Percentiles rank a stretch among this genome's conserved stretches.
These are phyloP conservation scores for Leistus spinibarbis DNA, from an alignment of 2,888 invertebrate genomes.

Conservation along the genomic window DNA sequence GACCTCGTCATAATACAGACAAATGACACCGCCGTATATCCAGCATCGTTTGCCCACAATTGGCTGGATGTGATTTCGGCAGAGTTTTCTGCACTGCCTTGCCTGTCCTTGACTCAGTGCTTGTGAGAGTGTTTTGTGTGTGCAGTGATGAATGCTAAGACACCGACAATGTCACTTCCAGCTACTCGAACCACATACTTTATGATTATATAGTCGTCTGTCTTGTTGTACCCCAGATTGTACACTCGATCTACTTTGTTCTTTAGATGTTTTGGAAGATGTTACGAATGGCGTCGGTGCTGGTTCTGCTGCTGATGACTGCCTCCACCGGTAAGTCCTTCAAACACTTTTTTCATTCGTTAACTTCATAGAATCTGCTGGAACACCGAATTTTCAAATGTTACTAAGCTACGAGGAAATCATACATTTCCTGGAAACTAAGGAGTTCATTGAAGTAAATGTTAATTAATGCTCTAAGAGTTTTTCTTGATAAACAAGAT, in stretches of 20 bases:
- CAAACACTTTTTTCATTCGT: no score
- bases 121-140: not conserved
- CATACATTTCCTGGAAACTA: no score
- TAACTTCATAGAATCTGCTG: no score
- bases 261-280: not conserved
- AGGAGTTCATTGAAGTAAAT: no score
- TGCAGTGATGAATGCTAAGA: not conserved
- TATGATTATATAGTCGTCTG: not conserved
- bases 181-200: not conserved
- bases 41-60: no score
- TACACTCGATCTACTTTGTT: not conserved
- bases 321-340: slow-evolving; percentile 12
- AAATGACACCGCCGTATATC: no score
- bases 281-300: not conserved
- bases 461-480: no score
- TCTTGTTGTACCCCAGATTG: not conserved
- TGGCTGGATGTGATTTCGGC: not conserved
- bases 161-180: not conserved
- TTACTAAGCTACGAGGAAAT: no score
- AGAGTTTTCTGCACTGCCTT: not conserved
- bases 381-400: no score
- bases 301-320: slow-evolving; percentile 12
- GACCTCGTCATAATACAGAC: not conserved
- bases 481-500: no score
- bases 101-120: not conserved